Evolutionary conservation across 2,797 vertebrate species (phyloP).

Genomic region (Odontamblyopus rebecca): DNA sequence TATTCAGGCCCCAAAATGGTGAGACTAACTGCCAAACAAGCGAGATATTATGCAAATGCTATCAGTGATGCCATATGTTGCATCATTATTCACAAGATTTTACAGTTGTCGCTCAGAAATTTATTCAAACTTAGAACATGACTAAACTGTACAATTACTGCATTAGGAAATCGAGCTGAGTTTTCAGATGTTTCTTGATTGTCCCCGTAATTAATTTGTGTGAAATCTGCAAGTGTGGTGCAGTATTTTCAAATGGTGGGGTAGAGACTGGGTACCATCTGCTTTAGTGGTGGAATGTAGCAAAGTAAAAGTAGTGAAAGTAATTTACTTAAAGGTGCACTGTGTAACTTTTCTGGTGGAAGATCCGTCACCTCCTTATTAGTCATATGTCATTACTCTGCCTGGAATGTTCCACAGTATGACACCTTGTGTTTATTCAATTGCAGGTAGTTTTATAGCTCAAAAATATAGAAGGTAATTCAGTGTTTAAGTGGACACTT

Average conservation of each 20-base stretch:
- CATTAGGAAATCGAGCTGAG: background rate
- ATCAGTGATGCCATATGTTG: slow-evolving; percentile 11
- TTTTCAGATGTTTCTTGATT: background rate
- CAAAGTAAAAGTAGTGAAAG: too few relatives aligned
- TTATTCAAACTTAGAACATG: slow-evolving; percentile 11
- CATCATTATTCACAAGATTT: slow-evolving; percentile 7
- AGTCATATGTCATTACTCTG: too few relatives aligned
- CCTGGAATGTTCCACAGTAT: too few relatives aligned
- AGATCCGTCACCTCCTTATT: too few relatives aligned
- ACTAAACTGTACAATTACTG: slow-evolving; percentile 12
- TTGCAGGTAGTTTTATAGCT: too few relatives aligned
- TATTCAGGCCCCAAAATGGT: slow-evolving; percentile 42
- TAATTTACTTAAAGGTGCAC: too few relatives aligned
- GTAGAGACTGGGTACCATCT: background rate
- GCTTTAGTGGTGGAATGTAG: too few relatives aligned
- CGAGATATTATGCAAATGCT: slow-evolving; percentile 4
- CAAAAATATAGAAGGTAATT: too few relatives aligned
- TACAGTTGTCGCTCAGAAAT: slow-evolving; percentile 3
- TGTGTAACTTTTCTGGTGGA: too few relatives aligned
- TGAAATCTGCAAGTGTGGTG: background rate
- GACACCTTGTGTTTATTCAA: too few relatives aligned
- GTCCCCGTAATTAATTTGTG: background rate
- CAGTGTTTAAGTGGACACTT: too few relatives aligned
- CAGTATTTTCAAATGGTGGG: background rate
- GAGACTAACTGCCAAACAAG: slow-evolving; percentile 10